Evolutionary conservation across 2,113 vertebrate genomes (phyloP).

Genomic region (Periophthalmus modestus): DNA sequence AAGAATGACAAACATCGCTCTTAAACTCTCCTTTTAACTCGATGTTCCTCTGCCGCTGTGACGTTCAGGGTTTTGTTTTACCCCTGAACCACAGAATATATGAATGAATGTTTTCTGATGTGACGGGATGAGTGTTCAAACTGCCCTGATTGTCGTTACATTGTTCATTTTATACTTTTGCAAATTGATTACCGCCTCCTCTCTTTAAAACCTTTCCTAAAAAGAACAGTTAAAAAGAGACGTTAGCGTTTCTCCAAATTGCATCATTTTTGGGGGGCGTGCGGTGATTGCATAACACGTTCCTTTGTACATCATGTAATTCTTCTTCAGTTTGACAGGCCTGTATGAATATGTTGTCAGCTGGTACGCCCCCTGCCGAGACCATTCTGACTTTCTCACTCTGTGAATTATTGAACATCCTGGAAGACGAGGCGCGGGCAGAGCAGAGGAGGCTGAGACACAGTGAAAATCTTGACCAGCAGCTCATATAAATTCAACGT

Average conservation of each 20-base stretch:
- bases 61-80: too few species aligned
- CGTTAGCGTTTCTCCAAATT: conserved; percentile 5
- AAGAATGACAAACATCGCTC: too few species aligned
- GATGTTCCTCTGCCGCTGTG: too few species aligned
- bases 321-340: conserved; percentile 48
- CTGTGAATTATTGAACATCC: conserved; percentile 71
- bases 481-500: conserved; percentile 29
- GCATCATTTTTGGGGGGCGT: conserved; percentile 6
- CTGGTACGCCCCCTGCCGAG: conserved; percentile 59
- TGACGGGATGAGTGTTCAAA: background rate
- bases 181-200: too few species aligned
- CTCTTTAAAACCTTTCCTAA: background rate
- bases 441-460: conserved; percentile 16
- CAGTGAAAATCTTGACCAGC: conserved; percentile 28
- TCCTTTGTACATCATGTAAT: conserved; percentile 45
- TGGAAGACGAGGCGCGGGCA: conserved; percentile 30
- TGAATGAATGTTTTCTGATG: too few species aligned
- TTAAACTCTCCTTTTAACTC: too few species aligned
- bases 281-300: conserved; percentile 20
- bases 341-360: conserved; percentile 60
- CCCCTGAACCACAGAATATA: too few species aligned
- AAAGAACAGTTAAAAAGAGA: conserved; percentile 1
- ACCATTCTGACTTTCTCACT: conserved; percentile 44
- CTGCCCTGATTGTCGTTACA: background rate
- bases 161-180: background rate